A percentile compares a stretch with the other conserved stretches of the same genome.
These are phyloP conservation scores for Reticulitermes speratus DNA, from an alignment of 1,140 invertebrate genomes.

Conservation along the genomic window DNA sequence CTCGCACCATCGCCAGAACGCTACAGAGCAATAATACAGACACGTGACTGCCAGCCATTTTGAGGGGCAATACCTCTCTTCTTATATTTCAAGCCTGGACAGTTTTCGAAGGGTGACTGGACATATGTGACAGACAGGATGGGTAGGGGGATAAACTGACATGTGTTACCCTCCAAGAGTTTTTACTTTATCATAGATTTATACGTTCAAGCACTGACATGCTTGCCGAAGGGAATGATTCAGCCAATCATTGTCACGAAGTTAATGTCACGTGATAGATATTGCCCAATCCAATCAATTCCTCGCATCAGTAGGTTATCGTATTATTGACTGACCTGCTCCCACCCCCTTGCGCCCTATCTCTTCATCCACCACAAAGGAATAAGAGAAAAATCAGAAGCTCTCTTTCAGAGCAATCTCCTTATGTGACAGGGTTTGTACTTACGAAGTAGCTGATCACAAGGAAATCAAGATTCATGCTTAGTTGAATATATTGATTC, in stretches of 20 bases:
- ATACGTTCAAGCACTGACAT: neutral
- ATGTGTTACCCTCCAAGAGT: neutral
- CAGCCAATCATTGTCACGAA: constrained; percentile 10
- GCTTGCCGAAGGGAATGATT: constrained; percentile 7
- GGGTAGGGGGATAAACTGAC: neutral
- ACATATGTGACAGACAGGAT: neutral
- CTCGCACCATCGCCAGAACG: too few species aligned
- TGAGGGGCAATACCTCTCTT: neutral
- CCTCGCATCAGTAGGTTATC: constrained; percentile 14
- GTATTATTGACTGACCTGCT: neutral
- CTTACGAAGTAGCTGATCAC: neutral
- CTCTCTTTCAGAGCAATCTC: neutral
- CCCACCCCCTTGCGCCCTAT: neutral
- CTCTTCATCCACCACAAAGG: constrained; percentile 5
- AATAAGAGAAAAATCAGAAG: neutral
- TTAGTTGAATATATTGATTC: neutral
- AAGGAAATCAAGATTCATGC: neutral
- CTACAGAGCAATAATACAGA: neutral
- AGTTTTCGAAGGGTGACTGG: neutral
- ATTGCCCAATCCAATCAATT: constrained; percentile 19
- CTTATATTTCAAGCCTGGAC: neutral
- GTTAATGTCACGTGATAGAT: constrained; percentile 18
- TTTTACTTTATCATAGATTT: neutral
- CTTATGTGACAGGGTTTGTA: neutral
- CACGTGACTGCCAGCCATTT: neutral